These are phyloP conservation scores for Monarcha castaneiventris DNA, from an alignment of 2,113 vertebrate genomes.

Conservation along the genomic window DNA sequence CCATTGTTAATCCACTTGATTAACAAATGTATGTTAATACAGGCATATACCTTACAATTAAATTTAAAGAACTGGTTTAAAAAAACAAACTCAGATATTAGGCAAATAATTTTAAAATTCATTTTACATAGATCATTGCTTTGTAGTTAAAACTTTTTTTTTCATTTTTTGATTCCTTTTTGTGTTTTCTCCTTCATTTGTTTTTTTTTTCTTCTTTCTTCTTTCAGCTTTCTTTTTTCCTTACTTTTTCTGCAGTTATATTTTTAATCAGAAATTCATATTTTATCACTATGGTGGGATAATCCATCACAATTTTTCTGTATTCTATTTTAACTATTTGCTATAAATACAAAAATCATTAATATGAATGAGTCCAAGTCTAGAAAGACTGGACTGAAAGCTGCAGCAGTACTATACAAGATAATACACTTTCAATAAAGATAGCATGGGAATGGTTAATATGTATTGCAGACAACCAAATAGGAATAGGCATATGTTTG, in stretches of 20 bases:
- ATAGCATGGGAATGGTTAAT: not conserved
- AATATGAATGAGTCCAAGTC: not conserved
- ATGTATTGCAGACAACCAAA: not conserved
- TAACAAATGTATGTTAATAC: not conserved
- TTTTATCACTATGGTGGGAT: not conserved
- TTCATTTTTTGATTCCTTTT: not conserved
- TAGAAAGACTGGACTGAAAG: not conserved
- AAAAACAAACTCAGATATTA: fast-evolving
- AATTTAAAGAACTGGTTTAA: not conserved
- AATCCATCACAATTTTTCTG: not conserved
- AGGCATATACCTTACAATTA: not conserved
- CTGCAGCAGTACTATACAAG: not conserved
- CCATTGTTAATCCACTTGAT: not conserved
- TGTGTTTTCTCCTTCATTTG: not conserved
- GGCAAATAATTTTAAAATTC: not conserved
- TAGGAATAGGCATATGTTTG: not conserved
- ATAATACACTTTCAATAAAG: not conserved
- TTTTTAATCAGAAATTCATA: not conserved
- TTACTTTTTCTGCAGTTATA: not conserved
- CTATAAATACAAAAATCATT: not conserved
- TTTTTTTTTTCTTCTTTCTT: too few species aligned
- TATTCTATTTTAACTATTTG: not conserved
- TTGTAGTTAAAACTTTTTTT: not conserved
- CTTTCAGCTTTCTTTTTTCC: not conserved
- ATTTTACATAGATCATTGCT: not conserved